phyloP scores from a whole-genome alignment of 2,888 invertebrate species.

The Volucella bombylans region DNA sequence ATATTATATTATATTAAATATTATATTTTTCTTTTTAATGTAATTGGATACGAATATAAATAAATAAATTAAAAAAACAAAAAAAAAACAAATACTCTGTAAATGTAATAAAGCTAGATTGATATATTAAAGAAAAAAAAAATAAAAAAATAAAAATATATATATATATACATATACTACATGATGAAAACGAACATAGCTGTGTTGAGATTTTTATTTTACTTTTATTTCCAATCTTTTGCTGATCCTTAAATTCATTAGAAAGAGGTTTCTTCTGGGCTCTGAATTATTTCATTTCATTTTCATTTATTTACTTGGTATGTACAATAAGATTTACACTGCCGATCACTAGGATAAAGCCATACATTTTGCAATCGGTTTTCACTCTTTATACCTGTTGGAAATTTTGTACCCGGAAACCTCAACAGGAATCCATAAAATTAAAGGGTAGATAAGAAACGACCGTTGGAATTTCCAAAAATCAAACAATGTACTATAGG shows the following conservation, averaged over 20 bases:
- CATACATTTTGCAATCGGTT: too few species aligned
- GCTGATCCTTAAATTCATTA: not conserved
- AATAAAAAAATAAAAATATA: constrained; percentile 30
- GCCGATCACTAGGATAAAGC: too few species aligned
- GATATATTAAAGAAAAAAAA: constrained; percentile 49
- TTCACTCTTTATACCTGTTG: too few species aligned
- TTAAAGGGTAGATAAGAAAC: too few species aligned
- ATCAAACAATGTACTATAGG: too few species aligned
- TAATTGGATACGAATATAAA: constrained; percentile 45
- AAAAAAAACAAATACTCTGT: constrained; percentile 67
- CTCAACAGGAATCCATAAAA: too few species aligned
- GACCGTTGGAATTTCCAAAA: too few species aligned
- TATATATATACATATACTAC: constrained; percentile 39
- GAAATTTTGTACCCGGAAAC: too few species aligned
- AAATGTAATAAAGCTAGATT: constrained; percentile 69
- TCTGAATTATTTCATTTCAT: too few species aligned
- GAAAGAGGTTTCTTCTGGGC: too few species aligned
- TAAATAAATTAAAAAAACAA: not conserved
- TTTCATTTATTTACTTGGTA: too few species aligned
- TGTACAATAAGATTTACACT: too few species aligned
- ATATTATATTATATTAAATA: constrained; percentile 2
- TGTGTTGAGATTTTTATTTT: constrained; percentile 10
- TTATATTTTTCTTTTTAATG: constrained; percentile 51
- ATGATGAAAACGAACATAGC: constrained; percentile 52
- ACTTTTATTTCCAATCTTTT: not conserved